Evolutionary conservation across 2,113 vertebrate genomes (phyloP).

Genomic region (Rhea americana): DNA sequence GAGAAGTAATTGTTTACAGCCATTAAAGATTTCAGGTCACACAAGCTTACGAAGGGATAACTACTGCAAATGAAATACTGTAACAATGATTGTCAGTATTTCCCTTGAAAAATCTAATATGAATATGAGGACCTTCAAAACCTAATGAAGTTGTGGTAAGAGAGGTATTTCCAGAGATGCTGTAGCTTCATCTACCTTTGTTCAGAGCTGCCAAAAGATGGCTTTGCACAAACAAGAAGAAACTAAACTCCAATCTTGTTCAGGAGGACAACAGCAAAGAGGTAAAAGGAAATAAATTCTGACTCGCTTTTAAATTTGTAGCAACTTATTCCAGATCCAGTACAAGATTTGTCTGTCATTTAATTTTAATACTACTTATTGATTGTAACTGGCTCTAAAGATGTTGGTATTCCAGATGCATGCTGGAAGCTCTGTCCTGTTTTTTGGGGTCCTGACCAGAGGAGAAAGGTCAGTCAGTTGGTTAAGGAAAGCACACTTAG

Average conservation of each 20-base stretch:
- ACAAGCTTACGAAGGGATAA: not conserved
- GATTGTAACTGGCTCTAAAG: accelerated
- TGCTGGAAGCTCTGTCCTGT: not conserved
- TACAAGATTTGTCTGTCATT: accelerated
- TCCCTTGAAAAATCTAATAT: not conserved
- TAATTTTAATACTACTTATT: accelerated
- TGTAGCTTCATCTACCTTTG: not conserved
- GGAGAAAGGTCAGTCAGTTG: not conserved
- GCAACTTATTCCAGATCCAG: not conserved
- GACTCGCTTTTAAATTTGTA: not conserved
- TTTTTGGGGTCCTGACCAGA: not conserved
- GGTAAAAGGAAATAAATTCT: not conserved
- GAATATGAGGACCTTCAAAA: not conserved
- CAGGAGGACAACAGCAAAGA: not conserved
- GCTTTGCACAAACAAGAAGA: not conserved
- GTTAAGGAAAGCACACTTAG: not conserved
- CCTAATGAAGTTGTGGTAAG: not conserved
- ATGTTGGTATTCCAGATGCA: not conserved
- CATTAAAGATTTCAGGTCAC: conserved; percentile 2
- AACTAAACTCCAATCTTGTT: not conserved
- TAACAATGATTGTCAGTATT: not conserved
- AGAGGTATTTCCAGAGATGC: not conserved
- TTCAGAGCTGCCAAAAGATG: not conserved
- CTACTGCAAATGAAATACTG: not conserved
- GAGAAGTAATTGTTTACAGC: conserved; percentile 20